A percentile compares a stretch with the other conserved stretches of the same genome.
Conservation (phyloP, 2,888 invertebrate species). For the Perizoma affinitatum region DNA sequence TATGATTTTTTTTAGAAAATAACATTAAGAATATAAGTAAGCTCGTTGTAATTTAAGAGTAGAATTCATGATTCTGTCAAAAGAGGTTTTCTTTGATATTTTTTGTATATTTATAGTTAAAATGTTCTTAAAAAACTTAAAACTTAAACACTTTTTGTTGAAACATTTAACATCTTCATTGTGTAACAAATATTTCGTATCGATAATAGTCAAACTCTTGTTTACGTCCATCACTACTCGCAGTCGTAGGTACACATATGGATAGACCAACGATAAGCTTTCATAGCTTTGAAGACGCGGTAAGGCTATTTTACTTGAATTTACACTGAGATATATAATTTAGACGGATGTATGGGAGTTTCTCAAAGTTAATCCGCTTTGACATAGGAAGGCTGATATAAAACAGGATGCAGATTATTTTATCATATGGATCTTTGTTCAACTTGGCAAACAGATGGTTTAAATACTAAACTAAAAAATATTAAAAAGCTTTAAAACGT, state of each 20-base stretch:
- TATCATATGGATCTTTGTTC: not conserved
- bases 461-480: no score
- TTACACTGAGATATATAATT: constrained; percentile 23
- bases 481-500: no score
- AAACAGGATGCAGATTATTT: not conserved
- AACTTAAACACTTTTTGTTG: no score
- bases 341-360: constrained; percentile 15
- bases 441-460: no score
- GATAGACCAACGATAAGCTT: constrained; percentile 60
- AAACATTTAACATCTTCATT: no score
- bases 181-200: not conserved
- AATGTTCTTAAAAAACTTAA: no score
- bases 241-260: constrained; percentile 42
- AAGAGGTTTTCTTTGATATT: no score
- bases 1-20: no score
- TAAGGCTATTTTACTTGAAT: constrained; percentile 39
- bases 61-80: no score
- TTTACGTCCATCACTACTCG: constrained; percentile 10
- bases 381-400: not conserved
- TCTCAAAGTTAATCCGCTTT: constrained; percentile 19
- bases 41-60: no score
- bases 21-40: no score
- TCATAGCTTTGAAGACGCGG: constrained; percentile 45
- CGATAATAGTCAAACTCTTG: not conserved
- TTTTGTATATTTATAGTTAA: no score